phyloP scores from a whole-genome alignment of 2,113 vertebrate genomes.

The Cervus canadensis region DNA sequence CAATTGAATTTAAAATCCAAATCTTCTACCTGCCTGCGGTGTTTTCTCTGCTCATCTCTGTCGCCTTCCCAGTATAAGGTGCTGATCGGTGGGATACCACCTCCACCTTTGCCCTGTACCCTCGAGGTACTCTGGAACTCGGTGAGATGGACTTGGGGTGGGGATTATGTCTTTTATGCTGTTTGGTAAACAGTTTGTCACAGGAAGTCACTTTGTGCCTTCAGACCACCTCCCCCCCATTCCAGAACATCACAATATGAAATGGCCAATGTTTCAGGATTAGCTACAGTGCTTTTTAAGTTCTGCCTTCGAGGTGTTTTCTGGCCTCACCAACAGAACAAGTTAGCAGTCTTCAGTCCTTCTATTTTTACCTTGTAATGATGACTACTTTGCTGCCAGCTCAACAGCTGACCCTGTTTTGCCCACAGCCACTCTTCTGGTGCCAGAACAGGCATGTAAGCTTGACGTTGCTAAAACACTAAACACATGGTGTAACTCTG shows the following conservation, averaged over 20 bases:
- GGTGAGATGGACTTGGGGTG: not conserved
- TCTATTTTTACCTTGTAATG: slow-evolving; percentile 52
- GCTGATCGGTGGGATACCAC: not conserved
- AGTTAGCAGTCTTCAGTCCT: not conserved
- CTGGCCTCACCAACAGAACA: not conserved
- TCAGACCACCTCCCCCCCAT: not conserved
- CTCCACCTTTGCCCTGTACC: not conserved
- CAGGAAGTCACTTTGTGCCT: not conserved
- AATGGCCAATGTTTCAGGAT: not conserved
- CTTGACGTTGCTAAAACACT: not conserved
- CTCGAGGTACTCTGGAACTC: not conserved
- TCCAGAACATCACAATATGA: not conserved
- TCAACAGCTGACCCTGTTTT: slow-evolving; percentile 39
- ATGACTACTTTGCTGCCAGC: not conserved
- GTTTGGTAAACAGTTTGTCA: not conserved
- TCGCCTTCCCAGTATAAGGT: not conserved
- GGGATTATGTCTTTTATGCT: not conserved
- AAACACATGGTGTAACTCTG: not conserved
- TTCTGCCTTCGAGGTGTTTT: slow-evolving; percentile 3
- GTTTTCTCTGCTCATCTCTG: not conserved
- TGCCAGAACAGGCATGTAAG: not conserved
- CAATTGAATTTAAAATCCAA: not conserved
- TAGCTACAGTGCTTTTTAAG: not conserved
- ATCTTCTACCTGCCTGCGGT: not conserved
- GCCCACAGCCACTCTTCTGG: not conserved